Conservation (phyloP, 1,140 invertebrate genomes). For the Myzus persicae region DNA sequence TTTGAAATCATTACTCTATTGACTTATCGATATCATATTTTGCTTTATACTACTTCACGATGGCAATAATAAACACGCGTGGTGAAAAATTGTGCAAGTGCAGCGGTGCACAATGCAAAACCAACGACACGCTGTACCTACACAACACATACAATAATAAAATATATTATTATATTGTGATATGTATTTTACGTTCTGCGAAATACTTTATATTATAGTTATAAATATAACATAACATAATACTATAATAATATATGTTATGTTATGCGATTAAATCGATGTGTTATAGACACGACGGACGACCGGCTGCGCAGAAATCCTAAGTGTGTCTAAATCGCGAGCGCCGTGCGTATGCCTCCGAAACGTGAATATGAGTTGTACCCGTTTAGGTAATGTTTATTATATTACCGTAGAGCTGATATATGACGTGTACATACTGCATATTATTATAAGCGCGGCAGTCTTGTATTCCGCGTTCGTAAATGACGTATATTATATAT, state of each 20-base stretch:
- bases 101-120: background rate
- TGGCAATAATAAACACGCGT: background rate
- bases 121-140: background rate
- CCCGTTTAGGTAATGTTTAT: background rate
- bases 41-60: background rate
- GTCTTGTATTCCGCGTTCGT: background rate
- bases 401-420: background rate
- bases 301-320: slow-evolving; percentile 30
- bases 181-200: too few species aligned
- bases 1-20: background rate
- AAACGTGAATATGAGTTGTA: background rate
- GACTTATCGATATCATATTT: background rate
- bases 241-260: background rate
- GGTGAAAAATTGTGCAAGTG: background rate
- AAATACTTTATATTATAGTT: too few species aligned
- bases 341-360: background rate
- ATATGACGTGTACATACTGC: too few species aligned
- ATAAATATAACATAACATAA: too few species aligned
- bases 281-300: background rate
- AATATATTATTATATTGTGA: background rate
- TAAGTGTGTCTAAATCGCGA: slow-evolving; percentile 23
- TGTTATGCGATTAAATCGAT: background rate
- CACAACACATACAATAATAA: background rate
- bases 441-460: background rate
- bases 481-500: background rate